Conservation (phyloP, 2,888 invertebrate species). For the Meloe dianella region DNA sequence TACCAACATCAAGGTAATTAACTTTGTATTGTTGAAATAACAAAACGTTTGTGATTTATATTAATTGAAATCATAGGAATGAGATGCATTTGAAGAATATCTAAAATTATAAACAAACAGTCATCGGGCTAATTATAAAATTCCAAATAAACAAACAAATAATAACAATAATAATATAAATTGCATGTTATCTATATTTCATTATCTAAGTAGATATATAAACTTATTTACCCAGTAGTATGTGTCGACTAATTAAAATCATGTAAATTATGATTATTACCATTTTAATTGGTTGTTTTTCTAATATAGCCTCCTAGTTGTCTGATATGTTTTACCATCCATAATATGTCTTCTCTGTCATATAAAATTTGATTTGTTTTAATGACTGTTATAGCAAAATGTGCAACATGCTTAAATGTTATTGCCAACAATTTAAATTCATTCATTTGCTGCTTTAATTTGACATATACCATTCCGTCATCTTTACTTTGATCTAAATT, state of each 20-base stretch:
- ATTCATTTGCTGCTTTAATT: constrained; percentile 34
- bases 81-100: constrained; percentile 28
- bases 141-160: constrained; percentile 16
- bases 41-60: constrained; percentile 31
- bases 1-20: constrained; percentile 66
- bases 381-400: not conserved
- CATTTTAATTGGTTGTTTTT: not conserved
- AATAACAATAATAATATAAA: constrained; percentile 18
- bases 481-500: constrained; percentile 42
- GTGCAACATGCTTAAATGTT: not conserved
- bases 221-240: not conserved
- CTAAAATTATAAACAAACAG: constrained; percentile 38
- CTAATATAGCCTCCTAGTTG: not conserved
- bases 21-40: constrained; percentile 2
- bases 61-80: constrained; percentile 29
- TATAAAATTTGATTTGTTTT: constrained; percentile 6
- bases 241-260: not conserved
- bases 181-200: not conserved
- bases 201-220: too few species aligned
- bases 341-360: not conserved
- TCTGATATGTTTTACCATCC: not conserved
- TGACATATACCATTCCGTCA: constrained; percentile 32
- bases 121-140: constrained; percentile 41
- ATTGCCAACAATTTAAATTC: constrained; percentile 18
- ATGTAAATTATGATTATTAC: not conserved